phyloP scores from a whole-genome alignment of 2,113 vertebrate genomes.

The Heptranchias perlo region DNA sequence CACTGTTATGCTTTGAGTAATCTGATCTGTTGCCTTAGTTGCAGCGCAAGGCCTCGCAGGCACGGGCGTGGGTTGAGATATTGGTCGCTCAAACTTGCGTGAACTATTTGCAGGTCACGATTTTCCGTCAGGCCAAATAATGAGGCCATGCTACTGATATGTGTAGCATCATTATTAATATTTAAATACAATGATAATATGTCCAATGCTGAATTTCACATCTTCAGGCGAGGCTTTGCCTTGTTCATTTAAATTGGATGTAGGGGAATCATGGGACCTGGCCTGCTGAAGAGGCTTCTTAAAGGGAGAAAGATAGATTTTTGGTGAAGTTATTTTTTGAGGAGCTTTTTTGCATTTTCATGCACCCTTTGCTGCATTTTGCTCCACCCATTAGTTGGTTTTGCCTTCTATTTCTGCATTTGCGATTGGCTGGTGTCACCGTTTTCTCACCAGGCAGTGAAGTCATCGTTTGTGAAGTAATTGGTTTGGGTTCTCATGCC shows the following conservation, averaged over 20 bases:
- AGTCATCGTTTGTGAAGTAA: background rate
- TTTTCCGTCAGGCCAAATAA: background rate
- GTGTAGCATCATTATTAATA: background rate
- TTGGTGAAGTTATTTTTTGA: background rate
- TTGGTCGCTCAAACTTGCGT: background rate
- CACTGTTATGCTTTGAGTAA: background rate
- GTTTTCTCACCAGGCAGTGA: background rate
- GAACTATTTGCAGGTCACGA: background rate
- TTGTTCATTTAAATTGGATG: background rate
- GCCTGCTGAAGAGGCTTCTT: background rate
- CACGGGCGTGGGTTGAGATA: background rate
- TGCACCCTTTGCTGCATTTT: background rate
- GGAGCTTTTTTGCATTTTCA: background rate
- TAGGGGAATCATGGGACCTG: background rate
- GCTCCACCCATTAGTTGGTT: background rate
- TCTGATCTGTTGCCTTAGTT: background rate
- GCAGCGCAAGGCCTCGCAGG: background rate
- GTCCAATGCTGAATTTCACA: background rate
- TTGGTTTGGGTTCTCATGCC: background rate
- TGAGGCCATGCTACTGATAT: background rate
- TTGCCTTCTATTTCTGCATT: background rate
- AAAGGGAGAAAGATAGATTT: background rate
- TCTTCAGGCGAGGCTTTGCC: background rate
- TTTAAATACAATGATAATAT: conserved; percentile 11
- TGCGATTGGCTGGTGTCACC: background rate